Evolutionary conservation across 2,797 vertebrate species (phyloP).

Genomic region (Leptoclinus maculatus): DNA sequence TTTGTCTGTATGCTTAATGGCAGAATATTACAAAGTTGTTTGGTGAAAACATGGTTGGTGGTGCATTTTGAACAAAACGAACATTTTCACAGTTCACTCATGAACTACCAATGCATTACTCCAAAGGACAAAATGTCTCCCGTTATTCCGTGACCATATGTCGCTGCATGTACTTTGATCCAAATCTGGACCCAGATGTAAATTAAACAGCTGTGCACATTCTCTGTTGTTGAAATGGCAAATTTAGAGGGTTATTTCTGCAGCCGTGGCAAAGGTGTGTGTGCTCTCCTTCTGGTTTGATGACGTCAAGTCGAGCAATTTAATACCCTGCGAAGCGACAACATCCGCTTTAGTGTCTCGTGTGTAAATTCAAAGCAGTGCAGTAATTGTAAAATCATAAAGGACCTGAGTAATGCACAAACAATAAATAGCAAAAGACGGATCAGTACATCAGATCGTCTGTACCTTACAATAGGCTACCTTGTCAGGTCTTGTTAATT

Average conservation of each 20-base stretch:
- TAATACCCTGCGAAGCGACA: background rate
- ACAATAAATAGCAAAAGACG: slow-evolving; percentile 8
- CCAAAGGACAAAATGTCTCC: background rate
- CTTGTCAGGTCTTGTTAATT: slow-evolving; percentile 72
- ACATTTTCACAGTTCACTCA: background rate
- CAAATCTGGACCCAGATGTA: background rate
- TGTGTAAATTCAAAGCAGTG: background rate
- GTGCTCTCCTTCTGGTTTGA: background rate
- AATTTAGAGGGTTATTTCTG: background rate
- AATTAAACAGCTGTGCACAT: background rate
- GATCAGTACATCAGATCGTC: slow-evolving; percentile 42
- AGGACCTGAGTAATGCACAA: background rate
- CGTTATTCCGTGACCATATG: background rate
- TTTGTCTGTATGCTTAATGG: background rate
- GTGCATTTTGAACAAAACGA: background rate
- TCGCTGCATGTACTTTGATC: background rate
- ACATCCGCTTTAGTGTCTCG: background rate
- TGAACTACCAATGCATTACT: background rate
- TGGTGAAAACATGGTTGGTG: background rate
- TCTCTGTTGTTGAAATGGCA: background rate
- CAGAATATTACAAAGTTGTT: background rate
- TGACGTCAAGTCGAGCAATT: background rate
- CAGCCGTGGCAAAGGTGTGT: background rate
- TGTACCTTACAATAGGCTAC: slow-evolving; percentile 61
- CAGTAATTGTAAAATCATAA: background rate